These are phyloP conservation scores for Silurus aristotelis DNA, from an alignment of 2,797 vertebrate genomes.

Conservation along the genomic window DNA sequence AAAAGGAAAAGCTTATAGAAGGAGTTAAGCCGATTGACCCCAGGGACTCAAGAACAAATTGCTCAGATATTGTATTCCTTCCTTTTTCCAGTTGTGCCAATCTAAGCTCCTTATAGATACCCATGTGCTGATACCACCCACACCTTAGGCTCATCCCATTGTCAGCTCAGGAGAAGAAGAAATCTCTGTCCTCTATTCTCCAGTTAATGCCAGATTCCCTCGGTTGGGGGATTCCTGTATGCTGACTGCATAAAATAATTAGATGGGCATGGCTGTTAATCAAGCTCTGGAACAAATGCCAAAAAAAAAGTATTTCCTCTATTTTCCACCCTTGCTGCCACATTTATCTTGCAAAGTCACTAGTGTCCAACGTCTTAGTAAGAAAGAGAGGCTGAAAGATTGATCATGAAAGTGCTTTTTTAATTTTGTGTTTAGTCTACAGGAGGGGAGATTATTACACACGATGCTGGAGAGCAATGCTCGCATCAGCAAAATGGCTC, in stretches of 20 bases:
- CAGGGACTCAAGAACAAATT: conserved; percentile 80
- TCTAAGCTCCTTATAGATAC: conserved; percentile 82
- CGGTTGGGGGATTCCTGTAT: conserved; percentile 73
- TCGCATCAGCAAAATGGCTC: conserved; percentile 74
- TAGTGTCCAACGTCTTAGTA: conserved; percentile 63
- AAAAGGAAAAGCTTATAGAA: conserved; percentile 55
- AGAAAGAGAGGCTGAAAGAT: conserved; percentile 36
- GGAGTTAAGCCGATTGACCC: conserved; percentile 79
- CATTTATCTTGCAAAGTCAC: conserved; percentile 77
- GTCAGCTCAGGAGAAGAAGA: conserved; percentile 65
- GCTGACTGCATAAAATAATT: conserved; percentile 83
- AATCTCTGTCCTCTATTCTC: conserved; percentile 64
- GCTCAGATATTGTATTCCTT: conserved; percentile 78
- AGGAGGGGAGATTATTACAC: conserved; percentile 77
- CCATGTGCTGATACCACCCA: conserved; percentile 80
- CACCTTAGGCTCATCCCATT: conserved; percentile 78
- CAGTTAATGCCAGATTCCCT: conserved; percentile 78
- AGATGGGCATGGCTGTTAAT: conserved; percentile 76
- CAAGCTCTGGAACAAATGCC: conserved; percentile 78
- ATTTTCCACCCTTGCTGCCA: conserved; percentile 64
- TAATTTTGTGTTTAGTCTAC: conserved; percentile 85
- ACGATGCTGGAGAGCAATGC: conserved; percentile 62
- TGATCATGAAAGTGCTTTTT: conserved; percentile 73
- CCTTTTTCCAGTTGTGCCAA: conserved; percentile 74
- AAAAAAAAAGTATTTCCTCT: conserved; percentile 66